Percentiles rank a stretch among this genome's conserved stretches.
These are phyloP conservation scores for Orthonyx spaldingii DNA, from an alignment of 2,113 vertebrate species.

Conservation along the genomic window DNA sequence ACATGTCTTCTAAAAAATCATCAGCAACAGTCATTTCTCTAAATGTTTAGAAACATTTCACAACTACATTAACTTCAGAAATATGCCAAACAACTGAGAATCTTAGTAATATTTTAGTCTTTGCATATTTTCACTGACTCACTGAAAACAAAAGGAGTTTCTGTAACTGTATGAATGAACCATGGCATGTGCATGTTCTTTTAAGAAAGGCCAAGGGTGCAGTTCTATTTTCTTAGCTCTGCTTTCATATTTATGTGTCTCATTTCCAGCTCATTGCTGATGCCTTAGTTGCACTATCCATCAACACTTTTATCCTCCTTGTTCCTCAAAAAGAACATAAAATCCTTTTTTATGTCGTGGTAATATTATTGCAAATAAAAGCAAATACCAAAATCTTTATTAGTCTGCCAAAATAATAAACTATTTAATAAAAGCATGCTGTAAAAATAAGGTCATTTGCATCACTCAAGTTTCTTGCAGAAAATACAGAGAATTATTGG, in stretches of 20 bases:
- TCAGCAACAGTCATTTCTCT: not conserved
- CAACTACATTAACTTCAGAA: constrained; percentile 55
- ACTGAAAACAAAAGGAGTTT: constrained; percentile 75
- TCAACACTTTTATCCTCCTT: constrained; percentile 95
- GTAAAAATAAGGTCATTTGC: constrained; percentile 91
- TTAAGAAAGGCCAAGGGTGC: constrained; percentile 96
- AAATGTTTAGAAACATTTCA: constrained; percentile 53
- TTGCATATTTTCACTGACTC: constrained; percentile 51
- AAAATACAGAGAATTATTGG: constrained; percentile 79
- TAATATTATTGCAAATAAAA: constrained; percentile 92
- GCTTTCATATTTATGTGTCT: constrained; percentile 98
- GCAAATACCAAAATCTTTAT: constrained; percentile 92
- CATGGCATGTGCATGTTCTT: constrained; percentile 85
- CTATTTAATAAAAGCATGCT: constrained; percentile 91
- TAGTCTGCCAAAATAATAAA: constrained; percentile 91
- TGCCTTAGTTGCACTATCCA: constrained; percentile 90
- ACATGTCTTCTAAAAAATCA: not conserved
- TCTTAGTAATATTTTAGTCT: constrained; percentile 51
- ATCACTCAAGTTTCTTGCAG: constrained; percentile 82
- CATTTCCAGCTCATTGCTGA: constrained; percentile 95
- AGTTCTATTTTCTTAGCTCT: constrained; percentile 86
- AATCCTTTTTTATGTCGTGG: constrained; percentile 89
- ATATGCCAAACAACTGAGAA: constrained; percentile 11
- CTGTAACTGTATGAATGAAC: constrained; percentile 88
- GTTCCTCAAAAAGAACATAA: constrained; percentile 92